Evolutionary conservation across 2,888 invertebrate genomes (phyloP), one percentile per base, ranked within the genome.

Genomic region (Perithous albicinctus): DNA sequence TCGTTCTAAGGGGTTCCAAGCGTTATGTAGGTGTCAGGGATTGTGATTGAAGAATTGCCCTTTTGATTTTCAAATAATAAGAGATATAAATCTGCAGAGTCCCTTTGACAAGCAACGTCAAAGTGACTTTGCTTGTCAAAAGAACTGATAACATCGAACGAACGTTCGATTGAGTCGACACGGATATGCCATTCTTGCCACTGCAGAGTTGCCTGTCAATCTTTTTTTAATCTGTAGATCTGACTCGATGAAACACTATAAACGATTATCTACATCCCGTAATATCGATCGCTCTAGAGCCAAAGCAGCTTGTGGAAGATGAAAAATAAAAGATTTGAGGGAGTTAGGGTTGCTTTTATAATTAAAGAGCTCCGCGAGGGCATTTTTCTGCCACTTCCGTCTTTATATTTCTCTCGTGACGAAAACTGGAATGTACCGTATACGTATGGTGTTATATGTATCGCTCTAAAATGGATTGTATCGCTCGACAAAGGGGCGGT

Each of bases 301-400:
- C 8, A 6, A 54, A 10, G 51, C 35, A n/a, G 48, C 29, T 46
- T 23, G 6, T 35, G 32, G 12, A 32, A 46, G 12, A 59, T 4
- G 43, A 51, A n/a, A n/a, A 38, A 54, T 54, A 26, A 35, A 51
- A 69, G 48, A 70, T 51, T 15, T 29, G 63, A 63, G 63, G 46
- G 51, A 29, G 12, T 35, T n/a, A 43, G 66, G 20, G 12, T 59
- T 18, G 61, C 23, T 38, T 67, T 75, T 61, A 51, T 43, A 69
- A 79, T 69, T 69, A 67, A 56, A 69, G 63, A 70, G n/a, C n/a
- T 51, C 29, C 69, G 23, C 51, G 51, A 56, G 64, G 10, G 48
- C 41, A 61, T 59, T 78, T 78, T 67, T 78, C 35, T 51, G 23
- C 63, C 51, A 51, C 51, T 73, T 72, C 72, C 78, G 70, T 23